Evolutionary conservation across 1,140 invertebrate genomes (phyloP).

Genomic region (Pygmarrhopalites habei): DNA sequence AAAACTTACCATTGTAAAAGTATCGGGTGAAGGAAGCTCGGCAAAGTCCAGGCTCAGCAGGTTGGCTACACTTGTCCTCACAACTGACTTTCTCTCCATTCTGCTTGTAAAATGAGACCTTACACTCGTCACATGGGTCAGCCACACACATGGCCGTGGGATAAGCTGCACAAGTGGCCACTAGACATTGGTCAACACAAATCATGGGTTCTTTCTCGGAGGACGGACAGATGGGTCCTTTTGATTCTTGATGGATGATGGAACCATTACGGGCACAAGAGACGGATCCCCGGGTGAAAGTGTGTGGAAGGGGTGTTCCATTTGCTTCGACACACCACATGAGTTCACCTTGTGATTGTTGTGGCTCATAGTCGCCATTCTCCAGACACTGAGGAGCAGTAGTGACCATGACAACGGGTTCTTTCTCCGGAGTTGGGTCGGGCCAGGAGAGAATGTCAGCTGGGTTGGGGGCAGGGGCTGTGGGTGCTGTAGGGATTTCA

Average conservation of each 20-base stretch:
- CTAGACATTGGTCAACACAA: conserved; percentile 43
- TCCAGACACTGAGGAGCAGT: conserved; percentile 41
- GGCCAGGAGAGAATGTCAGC: too few species aligned
- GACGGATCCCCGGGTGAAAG: conserved; percentile 43
- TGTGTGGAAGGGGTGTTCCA: conserved; percentile 42
- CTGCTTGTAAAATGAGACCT: conserved; percentile 27
- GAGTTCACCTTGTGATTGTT: conserved; percentile 43
- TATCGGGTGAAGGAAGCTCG: conserved; percentile 72
- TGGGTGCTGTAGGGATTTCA: too few species aligned
- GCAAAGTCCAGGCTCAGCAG: conserved; percentile 68
- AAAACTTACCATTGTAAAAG: conserved; percentile 69
- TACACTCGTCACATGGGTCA: conserved; percentile 43
- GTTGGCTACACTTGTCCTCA: conserved; percentile 48
- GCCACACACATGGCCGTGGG: conserved; percentile 46
- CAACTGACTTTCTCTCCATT: conserved; percentile 24
- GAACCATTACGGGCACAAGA: conserved; percentile 39
- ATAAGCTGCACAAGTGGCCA: conserved; percentile 42
- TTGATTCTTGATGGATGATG: conserved; percentile 40
- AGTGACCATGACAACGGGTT: conserved; percentile 40
- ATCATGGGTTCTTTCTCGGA: conserved; percentile 40
- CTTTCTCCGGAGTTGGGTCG: too few species aligned
- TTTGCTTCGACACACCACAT: conserved; percentile 44
- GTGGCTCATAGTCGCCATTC: conserved; percentile 41
- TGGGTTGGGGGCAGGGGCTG: too few species aligned
- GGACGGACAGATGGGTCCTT: conserved; percentile 41